Evolutionary conservation across 1,140 invertebrate genomes (phyloP).

Genomic region (Solenopsis fugax): DNA sequence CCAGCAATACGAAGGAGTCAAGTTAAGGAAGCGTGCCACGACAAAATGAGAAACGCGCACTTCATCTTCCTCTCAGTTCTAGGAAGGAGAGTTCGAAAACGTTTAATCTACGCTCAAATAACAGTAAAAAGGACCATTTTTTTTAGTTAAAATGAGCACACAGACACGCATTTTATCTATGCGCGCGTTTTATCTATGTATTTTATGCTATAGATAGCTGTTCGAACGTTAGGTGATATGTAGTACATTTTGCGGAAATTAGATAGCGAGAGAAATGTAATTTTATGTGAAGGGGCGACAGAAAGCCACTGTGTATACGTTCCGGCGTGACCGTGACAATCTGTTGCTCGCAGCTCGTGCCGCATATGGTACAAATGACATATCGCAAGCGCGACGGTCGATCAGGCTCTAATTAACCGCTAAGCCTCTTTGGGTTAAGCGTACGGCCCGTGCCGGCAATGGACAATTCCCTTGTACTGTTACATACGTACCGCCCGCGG

Average conservation of each 20-base stretch:
- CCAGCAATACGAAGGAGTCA: slow-evolving; percentile 3
- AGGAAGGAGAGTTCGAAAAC: neutral
- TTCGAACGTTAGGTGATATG: neutral
- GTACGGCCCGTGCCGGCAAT: slow-evolving; percentile 45
- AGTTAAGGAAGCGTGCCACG: neutral
- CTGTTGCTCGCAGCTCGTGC: slow-evolving; percentile 30
- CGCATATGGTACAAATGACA: slow-evolving; percentile 39
- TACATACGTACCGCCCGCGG: slow-evolving; percentile 34
- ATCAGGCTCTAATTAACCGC: slow-evolving; percentile 71
- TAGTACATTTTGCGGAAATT: neutral
- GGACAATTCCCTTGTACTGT: slow-evolving; percentile 66
- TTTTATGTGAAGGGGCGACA: neutral
- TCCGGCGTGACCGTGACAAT: slow-evolving; percentile 26
- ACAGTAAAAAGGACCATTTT: neutral
- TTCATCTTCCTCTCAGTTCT: neutral
- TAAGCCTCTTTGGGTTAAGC: slow-evolving; percentile 71
- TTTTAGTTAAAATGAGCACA: neutral
- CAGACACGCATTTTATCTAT: neutral
- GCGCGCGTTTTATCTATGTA: neutral
- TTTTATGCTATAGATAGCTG: neutral
- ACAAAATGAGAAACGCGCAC: neutral
- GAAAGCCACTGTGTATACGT: neutral
- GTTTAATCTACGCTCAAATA: neutral
- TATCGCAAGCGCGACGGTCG: slow-evolving; percentile 59
- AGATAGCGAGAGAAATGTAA: neutral